phyloP scores from a whole-genome alignment of 2,113 vertebrate genomes.

The Camelus bactrianus region DNA sequence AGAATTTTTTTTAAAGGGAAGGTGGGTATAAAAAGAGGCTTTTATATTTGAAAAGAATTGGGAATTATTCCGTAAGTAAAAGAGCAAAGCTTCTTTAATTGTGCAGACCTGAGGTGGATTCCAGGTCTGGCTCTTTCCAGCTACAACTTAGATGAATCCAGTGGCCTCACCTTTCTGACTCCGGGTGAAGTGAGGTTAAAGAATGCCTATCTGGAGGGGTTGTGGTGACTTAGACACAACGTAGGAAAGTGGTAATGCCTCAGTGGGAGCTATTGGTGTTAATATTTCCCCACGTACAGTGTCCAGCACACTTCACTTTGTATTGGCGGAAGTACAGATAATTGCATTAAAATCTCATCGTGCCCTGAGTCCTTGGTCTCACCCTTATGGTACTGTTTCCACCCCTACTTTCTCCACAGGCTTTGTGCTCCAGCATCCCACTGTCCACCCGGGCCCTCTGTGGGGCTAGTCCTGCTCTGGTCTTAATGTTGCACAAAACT shows the following conservation, averaged over 20 bases:
- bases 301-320: not conserved
- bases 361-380: not conserved
- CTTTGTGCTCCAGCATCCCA: not conserved
- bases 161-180: not conserved
- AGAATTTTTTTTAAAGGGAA: not conserved
- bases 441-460: not conserved
- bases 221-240: not conserved
- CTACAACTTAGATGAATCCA: not conserved
- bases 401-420: not conserved
- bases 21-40: not conserved
- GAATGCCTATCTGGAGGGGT: not conserved
- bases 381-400: not conserved
- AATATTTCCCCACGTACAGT: rapidly evolving
- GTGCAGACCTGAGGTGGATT: not conserved
- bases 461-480: not conserved
- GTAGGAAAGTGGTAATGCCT: not conserved
- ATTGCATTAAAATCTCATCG: not conserved
- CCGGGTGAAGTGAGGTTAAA: not conserved
- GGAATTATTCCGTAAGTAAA: not conserved
- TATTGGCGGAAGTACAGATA: not conserved
- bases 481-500: too few relatives aligned
- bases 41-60: not conserved
- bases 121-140: not conserved
- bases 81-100: not conserved
- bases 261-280: not conserved